Evolutionary conservation across 2,888 invertebrate species (phyloP).

Genomic region (Synergus gifuensis): DNA sequence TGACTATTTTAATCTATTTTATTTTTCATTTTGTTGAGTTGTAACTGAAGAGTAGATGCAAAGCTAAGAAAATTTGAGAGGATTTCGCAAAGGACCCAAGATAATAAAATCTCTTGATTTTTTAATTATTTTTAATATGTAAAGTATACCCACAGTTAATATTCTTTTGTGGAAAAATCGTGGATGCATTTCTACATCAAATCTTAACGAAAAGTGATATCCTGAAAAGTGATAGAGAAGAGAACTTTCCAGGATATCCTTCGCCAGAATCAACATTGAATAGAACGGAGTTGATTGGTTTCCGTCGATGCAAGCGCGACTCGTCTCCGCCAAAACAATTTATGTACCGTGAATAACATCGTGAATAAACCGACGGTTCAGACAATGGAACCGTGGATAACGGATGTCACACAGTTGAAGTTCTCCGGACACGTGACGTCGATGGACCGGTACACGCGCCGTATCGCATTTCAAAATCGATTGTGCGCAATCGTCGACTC

Average conservation of each 20-base stretch:
- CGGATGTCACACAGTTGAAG: background rate
- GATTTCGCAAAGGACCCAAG: no score
- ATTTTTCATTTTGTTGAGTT: no score
- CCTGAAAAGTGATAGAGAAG: background rate
- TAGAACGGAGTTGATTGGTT: background rate
- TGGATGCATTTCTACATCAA: background rate
- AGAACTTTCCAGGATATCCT: background rate
- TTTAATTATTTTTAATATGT: no score
- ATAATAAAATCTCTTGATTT: no score
- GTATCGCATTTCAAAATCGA: background rate
- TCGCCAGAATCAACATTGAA: background rate
- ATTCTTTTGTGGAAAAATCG: no score
- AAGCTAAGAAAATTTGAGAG: no score
- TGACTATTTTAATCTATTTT: no score
- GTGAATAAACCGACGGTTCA: conserved; percentile 1
- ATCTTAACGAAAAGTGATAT: background rate
- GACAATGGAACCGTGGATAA: conserved; percentile 3
- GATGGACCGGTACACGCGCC: background rate
- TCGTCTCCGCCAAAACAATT: conserved; percentile 4
- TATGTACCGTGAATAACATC: conserved; percentile 7
- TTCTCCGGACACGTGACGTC: background rate
- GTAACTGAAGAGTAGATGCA: no score
- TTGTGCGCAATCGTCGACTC: conserved; percentile 7
- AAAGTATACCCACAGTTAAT: no score
- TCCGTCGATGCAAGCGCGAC: background rate